Base-by-base conservation (phyloP, 1,140 invertebrate species). In the Dinothrombium tinctorium region DNA sequence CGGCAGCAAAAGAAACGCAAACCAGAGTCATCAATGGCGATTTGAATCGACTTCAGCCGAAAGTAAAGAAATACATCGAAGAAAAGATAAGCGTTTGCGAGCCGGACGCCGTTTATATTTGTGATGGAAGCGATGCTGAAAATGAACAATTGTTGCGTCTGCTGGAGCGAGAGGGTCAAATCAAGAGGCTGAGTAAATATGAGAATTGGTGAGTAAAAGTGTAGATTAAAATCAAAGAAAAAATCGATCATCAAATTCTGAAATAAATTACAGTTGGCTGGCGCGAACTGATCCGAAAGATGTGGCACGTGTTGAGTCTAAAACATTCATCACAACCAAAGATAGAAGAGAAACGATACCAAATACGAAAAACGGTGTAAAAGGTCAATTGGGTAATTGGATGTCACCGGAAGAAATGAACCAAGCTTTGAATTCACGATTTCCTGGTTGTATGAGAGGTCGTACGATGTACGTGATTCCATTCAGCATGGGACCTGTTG, bases 381-480 rank as follows among this genome's bases (percentile, higher is more conserved):
- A 74, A 50, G 77, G 80, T 0, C 59, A 60, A 25, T 63, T 98
- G 21, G 89, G 89, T 2, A 92, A 96, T 60, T 98, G 92, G 83
- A 89, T 98, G 54, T 72, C 78, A 0, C 75, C 77, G 1, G 54
- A 62, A 6, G 73, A 92, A 46, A 74, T 94, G 64, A 71, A 87
- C 12, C 64, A 69, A 28, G 81, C 79, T 1, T 68, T 96, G 3
- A 57, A 73, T 39, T 71, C 82, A 45, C 66, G 90, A 33, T 96
- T 96, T 59, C 83, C 83, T 0, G 80, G 78, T 23, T 92, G 86
- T 56, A 95, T 95, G 89, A 71, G 71, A 67, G 86, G 79, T 76
- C 71, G 90, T 19, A 95, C 86, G 1, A 96, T 99, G 90, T 99
- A 95, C 59, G 80, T 98, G 24, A 83, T 99, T 44, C 90, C 94